phyloP scores from a whole-genome alignment of 2,797 vertebrate genomes.

The Gymnodraco acuticeps region DNA sequence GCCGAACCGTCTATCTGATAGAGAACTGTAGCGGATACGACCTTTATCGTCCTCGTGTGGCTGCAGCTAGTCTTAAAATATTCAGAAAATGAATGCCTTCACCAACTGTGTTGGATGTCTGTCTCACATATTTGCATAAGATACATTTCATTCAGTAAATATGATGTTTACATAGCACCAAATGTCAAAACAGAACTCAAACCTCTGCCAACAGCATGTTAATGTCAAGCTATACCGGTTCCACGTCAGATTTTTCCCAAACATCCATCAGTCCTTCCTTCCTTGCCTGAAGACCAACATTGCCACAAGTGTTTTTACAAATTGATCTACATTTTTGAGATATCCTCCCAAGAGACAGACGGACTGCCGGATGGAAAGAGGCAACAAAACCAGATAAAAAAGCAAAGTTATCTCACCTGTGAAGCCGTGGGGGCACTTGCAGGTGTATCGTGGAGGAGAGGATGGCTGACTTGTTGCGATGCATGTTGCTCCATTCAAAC shows the following conservation, averaged over 20 bases:
- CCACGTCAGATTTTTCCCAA: slow-evolving; percentile 17
- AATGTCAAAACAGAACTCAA: slow-evolving; percentile 16
- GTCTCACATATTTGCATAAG: background rate
- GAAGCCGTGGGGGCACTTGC: slow-evolving; percentile 80
- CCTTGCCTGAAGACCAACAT: slow-evolving; percentile 18
- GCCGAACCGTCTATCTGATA: no score
- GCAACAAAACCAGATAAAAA: slow-evolving; percentile 23
- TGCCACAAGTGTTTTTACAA: slow-evolving; percentile 30
- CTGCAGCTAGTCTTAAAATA: background rate
- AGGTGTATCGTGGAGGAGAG: slow-evolving; percentile 76
- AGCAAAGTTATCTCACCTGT: slow-evolving; percentile 80
- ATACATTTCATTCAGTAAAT: background rate
- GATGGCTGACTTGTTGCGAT: slow-evolving; percentile 77
- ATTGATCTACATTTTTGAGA: slow-evolving; percentile 37
- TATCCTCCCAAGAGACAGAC: slow-evolving; percentile 21
- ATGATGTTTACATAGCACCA: slow-evolving; percentile 19
- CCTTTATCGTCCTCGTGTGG: no score
- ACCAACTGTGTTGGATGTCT: background rate
- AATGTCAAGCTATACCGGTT: slow-evolving; percentile 19
- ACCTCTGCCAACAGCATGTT: slow-evolving; percentile 2
- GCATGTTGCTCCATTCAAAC: slow-evolving; percentile 83
- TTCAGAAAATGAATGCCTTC: slow-evolving; percentile 18
- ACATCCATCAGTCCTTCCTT: slow-evolving; percentile 50
- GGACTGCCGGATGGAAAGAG: slow-evolving; percentile 25
- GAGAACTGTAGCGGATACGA: no score